phyloP scores from a whole-genome alignment of 2,113 vertebrate species.

The Phodopus roborovskii region DNA sequence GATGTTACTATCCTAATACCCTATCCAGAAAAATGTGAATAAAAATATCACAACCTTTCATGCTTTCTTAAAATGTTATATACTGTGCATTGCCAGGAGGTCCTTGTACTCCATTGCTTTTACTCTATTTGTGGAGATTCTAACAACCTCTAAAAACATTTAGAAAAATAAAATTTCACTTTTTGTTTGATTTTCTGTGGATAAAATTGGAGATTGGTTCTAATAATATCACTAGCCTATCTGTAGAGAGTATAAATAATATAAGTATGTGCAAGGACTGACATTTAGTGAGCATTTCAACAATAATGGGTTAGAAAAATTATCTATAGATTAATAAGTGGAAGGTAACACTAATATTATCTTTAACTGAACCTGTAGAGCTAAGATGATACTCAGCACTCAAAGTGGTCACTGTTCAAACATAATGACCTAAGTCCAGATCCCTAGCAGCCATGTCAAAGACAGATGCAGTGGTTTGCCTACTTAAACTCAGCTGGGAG shows the following conservation, averaged over 20 bases:
- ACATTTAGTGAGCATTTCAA: not conserved
- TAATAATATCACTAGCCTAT: not conserved
- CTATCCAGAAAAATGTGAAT: not conserved
- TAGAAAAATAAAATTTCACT: not conserved
- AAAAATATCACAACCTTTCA: not conserved
- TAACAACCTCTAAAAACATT: not conserved
- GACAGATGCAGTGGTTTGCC: too few species aligned
- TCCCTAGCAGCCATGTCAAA: not conserved
- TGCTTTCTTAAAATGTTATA: not conserved
- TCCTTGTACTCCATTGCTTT: not conserved
- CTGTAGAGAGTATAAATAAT: not conserved
- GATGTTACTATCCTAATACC: not conserved
- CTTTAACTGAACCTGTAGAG: not conserved
- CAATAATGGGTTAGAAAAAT: not conserved
- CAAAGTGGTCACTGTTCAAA: too few species aligned
- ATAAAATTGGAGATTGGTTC: not conserved
- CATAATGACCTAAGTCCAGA: not conserved
- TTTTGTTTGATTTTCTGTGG: not conserved
- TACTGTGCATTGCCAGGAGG: accelerated
- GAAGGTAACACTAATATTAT: not conserved
- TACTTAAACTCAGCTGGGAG: not conserved
- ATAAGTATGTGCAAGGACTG: not conserved
- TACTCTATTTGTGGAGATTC: not conserved
- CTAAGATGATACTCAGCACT: not conserved
- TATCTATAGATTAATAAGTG: not conserved